Evolutionary conservation across 2,888 invertebrate genomes (phyloP).

Genomic region (Scotopteryx bipunctaria): DNA sequence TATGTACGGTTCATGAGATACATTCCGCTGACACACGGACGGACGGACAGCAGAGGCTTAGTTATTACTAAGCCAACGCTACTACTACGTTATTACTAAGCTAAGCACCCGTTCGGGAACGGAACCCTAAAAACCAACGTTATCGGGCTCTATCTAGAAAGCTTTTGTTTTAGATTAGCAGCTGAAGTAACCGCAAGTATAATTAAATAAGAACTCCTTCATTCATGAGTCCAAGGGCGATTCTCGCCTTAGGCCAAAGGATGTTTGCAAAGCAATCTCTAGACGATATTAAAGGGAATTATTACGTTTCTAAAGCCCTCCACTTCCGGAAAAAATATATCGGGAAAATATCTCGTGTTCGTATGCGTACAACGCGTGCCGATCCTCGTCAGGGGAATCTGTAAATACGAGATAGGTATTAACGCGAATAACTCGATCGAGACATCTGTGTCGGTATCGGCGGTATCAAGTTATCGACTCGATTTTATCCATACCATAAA

Average conservation of each 20-base stretch:
- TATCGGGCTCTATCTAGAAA: too few species aligned
- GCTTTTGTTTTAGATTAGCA: conserved; percentile 42
- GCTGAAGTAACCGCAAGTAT: conserved; percentile 35
- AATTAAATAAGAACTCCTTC: conserved; percentile 44
- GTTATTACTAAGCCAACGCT: too few species aligned
- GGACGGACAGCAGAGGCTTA: too few species aligned
- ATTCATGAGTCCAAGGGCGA: conserved; percentile 49
- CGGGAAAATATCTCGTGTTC: conserved; percentile 44
- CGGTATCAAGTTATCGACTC: too few species aligned
- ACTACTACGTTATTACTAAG: too few species aligned
- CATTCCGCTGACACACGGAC: too few species aligned
- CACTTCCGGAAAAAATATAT: conserved; percentile 50
- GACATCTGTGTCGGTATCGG: conserved; percentile 15
- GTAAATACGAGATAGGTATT: conserved; percentile 36
- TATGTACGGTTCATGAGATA: too few species aligned
- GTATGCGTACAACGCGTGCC: conserved; percentile 34
- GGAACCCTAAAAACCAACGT: too few species aligned
- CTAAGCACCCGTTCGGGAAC: too few species aligned
- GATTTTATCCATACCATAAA: conserved; percentile 42
- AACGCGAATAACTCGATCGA: conserved; percentile 11
- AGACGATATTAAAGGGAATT: conserved; percentile 65
- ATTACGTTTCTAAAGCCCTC: conserved; percentile 61
- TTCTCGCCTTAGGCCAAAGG: conserved; percentile 50
- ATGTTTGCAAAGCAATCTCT: conserved; percentile 58
- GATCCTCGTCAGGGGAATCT: conserved; percentile 38